A percentile compares a stretch with the other conserved stretches of the same genome.
Conservation (phyloP, 2,113 vertebrate species). For the Climacteris rufus region DNA sequence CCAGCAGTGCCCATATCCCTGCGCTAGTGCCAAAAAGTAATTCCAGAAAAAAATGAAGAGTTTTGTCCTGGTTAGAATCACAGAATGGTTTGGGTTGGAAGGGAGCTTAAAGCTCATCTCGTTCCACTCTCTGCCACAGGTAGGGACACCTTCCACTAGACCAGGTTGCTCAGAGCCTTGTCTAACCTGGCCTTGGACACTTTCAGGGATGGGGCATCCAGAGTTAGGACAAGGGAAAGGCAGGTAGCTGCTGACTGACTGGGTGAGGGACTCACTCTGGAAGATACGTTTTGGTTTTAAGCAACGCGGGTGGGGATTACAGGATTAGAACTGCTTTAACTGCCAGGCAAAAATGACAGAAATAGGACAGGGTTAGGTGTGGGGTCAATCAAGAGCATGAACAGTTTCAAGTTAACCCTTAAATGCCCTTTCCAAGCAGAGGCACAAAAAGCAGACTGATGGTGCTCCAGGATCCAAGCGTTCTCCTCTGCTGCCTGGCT, state of each 20-base stretch:
- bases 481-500: background rate
- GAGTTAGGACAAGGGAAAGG: background rate
- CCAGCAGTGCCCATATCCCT: background rate
- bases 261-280: background rate
- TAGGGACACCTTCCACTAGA: background rate
- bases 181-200: background rate
- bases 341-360: constrained; percentile 16
- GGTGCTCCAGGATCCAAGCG: rapidly evolving
- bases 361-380: constrained; percentile 1
- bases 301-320: constrained; percentile 8
- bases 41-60: background rate
- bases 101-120: background rate
- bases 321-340: constrained; percentile 46
- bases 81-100: background rate
- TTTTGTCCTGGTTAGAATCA: background rate
- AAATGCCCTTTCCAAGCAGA: background rate
- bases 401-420: background rate
- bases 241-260: background rate
- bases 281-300: background rate
- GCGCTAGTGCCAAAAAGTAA: background rate
- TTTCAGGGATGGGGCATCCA: background rate
- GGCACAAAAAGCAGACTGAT: background rate
- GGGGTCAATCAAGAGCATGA: background rate
- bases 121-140: background rate
- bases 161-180: background rate